phyloP scores from a whole-genome alignment of 2,113 vertebrate genomes.

The Sinocyclocheilus rhinocerous region DNA sequence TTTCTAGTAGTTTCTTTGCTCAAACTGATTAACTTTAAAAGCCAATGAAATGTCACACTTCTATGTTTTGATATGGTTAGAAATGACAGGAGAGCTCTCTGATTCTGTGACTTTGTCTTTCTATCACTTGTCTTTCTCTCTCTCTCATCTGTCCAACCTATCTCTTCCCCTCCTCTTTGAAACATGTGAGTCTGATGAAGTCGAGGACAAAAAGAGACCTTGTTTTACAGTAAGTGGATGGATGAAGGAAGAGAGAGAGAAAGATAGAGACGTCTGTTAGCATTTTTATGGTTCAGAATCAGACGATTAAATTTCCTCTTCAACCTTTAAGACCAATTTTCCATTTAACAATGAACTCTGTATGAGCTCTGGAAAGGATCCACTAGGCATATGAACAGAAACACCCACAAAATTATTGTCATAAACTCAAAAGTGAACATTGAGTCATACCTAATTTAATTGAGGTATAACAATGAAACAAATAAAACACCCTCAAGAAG shows the following conservation, averaged over 20 bases:
- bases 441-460: conserved; percentile 9
- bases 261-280: conserved; percentile 25
- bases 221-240: conserved; percentile 67
- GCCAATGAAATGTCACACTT: not conserved
- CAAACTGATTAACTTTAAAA: not conserved
- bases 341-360: conserved; percentile 38
- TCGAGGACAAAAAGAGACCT: conserved; percentile 73
- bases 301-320: conserved; percentile 55
- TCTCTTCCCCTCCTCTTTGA: conserved; percentile 41
- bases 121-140: conserved; percentile 37
- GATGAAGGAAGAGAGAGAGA: conserved; percentile 50
- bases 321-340: conserved; percentile 47
- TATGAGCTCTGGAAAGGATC: not conserved
- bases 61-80: not conserved
- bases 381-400: not conserved
- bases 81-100: conserved; percentile 15
- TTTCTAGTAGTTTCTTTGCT: not conserved
- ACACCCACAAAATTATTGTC: conserved; percentile 2
- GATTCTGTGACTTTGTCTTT: conserved; percentile 12
- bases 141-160: conserved; percentile 63
- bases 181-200: conserved; percentile 80
- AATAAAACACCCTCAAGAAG: not conserved
- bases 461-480: conserved; percentile 2
- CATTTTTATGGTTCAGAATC: conserved; percentile 26
- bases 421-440: conserved; percentile 14